A percentile compares a stretch with the other conserved stretches of the same genome.
phyloP scores from a whole-genome alignment of 2,113 vertebrate species.

The Onychorhynchus coronatus region DNA sequence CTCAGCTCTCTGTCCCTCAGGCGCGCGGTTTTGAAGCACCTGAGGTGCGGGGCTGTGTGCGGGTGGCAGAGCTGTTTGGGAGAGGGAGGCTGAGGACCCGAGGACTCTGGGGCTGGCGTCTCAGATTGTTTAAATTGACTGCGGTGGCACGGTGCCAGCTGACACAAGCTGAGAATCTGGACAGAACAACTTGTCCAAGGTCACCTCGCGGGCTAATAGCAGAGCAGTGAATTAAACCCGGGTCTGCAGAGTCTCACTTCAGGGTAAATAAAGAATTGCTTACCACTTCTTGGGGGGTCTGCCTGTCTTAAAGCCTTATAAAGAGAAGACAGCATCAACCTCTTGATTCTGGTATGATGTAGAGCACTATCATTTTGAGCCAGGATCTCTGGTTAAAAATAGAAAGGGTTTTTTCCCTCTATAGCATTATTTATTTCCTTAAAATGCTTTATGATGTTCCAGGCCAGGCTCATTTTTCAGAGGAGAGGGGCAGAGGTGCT shows the following conservation, averaged over 20 bases:
- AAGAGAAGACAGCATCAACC: background rate
- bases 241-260: background rate
- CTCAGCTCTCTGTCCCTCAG: accelerated
- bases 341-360: background rate
- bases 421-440: background rate
- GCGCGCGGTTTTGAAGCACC: background rate
- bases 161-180: conserved; percentile 48
- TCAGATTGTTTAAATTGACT: background rate
- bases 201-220: background rate
- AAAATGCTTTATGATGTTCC: background rate
- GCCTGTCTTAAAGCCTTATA: background rate
- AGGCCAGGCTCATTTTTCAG: background rate
- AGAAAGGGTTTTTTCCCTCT: accelerated
- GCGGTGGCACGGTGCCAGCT: background rate
- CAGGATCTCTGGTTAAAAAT: background rate
- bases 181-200: conserved; percentile 58
- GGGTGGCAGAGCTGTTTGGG: background rate
- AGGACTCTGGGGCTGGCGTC: background rate
- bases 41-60: accelerated
- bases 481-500: background rate
- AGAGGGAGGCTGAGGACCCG: background rate
- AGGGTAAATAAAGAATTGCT: background rate
- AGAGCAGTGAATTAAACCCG: background rate
- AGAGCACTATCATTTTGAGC: background rate
- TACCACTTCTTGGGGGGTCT: background rate